Conservation (phyloP, 2,797 vertebrate genomes). For the Serranus cabrilla region DNA sequence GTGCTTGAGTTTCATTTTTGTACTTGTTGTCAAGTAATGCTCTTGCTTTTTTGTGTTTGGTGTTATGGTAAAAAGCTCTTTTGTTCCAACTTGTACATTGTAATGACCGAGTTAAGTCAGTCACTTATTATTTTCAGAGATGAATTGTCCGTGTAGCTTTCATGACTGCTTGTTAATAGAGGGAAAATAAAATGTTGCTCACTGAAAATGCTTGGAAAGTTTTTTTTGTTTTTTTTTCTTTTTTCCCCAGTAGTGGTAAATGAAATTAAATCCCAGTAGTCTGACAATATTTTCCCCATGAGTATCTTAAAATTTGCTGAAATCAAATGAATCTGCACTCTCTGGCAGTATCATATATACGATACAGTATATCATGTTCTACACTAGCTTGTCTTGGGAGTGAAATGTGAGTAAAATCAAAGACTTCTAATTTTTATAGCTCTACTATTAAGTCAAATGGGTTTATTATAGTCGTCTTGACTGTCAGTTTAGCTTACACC, state of each 20-base stretch:
- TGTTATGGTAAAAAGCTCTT: conserved; percentile 4
- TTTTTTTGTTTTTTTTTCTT: not conserved
- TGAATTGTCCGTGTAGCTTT: conserved; percentile 24
- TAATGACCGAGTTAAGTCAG: not conserved
- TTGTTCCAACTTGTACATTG: conserved; percentile 37
- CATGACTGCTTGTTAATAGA: conserved; percentile 47
- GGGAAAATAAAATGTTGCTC: conserved; percentile 64
- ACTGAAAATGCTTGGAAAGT: not conserved
- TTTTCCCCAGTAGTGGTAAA: not conserved
- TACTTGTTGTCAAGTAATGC: conserved; percentile 6
- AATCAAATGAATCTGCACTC: not conserved
- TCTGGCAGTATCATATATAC: not conserved
- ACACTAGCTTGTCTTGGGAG: not conserved
- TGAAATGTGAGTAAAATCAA: not conserved
- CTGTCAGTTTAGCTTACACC: too few relatives aligned
- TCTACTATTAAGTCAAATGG: not conserved
- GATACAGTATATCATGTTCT: not conserved
- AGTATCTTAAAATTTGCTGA: not conserved
- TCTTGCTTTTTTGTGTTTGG: conserved; percentile 2
- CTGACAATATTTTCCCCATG: not conserved
- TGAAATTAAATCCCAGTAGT: not conserved
- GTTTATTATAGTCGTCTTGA: too few relatives aligned
- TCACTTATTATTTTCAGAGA: conserved; percentile 3
- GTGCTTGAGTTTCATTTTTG: conserved; percentile 28
- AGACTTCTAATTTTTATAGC: not conserved